Conservation (phyloP, 2,113 vertebrate species). For the Dolichallabes microphthalmus region DNA sequence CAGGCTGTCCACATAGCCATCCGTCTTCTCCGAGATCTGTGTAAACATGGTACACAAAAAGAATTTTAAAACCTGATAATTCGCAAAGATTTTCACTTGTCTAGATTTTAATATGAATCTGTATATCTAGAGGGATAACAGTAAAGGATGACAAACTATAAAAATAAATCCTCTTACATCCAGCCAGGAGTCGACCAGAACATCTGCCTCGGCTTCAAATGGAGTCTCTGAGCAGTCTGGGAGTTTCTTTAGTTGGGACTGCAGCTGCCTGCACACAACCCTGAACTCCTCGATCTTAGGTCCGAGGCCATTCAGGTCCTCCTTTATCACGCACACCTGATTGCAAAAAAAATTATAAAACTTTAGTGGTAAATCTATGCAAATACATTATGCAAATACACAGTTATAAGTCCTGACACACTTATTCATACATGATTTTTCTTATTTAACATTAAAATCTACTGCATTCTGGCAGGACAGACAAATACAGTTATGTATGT, state of each 20-base stretch:
- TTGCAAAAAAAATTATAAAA: not conserved
- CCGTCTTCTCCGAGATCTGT: conserved; percentile 91
- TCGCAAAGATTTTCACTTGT: not conserved
- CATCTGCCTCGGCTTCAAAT: conserved; percentile 85
- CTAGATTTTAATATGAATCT: not conserved
- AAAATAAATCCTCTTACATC: conserved; percentile 76
- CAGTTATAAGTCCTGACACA: no score
- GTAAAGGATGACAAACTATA: not conserved
- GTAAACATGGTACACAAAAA: not conserved
- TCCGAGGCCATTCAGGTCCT: conserved; percentile 77
- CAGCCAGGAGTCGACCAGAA: conserved; percentile 90
- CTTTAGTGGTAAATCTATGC: not conserved
- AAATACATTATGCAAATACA: not conserved
- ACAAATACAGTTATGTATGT: not conserved
- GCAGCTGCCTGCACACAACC: conserved; percentile 84
- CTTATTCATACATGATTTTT: not conserved
- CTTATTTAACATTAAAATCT: not conserved
- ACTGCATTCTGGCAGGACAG: not conserved
- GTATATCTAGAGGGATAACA: not conserved
- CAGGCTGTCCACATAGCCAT: conserved; percentile 82
- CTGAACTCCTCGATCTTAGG: conserved; percentile 83
- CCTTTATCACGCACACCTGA: conserved; percentile 81
- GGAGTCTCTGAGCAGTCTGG: conserved; percentile 82
- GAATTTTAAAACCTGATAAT: not conserved
- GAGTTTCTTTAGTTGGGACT: conserved; percentile 87